Evolutionary conservation across 2,113 vertebrate species (phyloP).

Genomic region (Tragelaphus imberbis): DNA sequence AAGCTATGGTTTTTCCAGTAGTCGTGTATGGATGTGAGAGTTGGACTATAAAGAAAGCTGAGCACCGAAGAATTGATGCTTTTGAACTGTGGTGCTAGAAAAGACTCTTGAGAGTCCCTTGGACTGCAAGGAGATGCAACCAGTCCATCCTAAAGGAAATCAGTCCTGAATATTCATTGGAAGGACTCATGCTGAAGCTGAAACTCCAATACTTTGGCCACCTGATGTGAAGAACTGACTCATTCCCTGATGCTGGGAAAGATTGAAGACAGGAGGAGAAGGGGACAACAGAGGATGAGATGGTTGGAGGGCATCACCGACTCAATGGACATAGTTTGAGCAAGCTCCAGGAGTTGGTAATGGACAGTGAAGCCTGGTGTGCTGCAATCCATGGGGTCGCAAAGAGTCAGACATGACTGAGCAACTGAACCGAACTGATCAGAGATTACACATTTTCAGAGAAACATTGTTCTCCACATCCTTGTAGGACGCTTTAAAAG

Average conservation of each 20-base stretch:
- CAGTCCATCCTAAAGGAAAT: neutral
- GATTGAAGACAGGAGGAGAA: neutral
- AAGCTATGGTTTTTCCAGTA: neutral
- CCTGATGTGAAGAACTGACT: neutral
- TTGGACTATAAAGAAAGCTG: neutral
- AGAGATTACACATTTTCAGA: neutral
- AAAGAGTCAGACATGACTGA: neutral
- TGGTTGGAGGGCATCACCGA: neutral
- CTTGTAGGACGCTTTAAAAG: neutral
- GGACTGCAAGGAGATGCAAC: neutral
- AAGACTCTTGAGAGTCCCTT: neutral
- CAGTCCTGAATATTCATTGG: neutral
- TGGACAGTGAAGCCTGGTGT: neutral
- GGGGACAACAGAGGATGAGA: neutral
- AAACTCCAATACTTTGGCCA: neutral
- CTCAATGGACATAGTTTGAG: rapidly evolving
- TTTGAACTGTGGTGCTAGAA: neutral
- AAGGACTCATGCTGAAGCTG: neutral
- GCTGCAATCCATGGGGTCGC: neutral
- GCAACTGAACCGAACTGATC: neutral
- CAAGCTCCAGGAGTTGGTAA: neutral
- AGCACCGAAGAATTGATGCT: rapidly evolving
- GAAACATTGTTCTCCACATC: neutral
- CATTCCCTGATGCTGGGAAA: neutral
- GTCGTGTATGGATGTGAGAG: neutral